phyloP scores from a whole-genome alignment of 2,797 vertebrate genomes.

The Erpetoichthys calabaricus region DNA sequence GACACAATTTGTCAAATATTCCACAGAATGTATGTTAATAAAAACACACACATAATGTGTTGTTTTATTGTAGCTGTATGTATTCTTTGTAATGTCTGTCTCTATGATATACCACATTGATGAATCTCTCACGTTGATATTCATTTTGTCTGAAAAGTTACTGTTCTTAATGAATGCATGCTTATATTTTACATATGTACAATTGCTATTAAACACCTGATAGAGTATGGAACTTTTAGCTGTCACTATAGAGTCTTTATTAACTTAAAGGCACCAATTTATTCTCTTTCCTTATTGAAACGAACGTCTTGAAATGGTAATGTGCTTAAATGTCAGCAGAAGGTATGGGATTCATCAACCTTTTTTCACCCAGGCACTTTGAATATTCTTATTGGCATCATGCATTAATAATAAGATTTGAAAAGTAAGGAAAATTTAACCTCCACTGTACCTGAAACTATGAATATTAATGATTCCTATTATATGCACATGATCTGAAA shows the following conservation, averaged over 20 bases:
- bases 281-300: constrained; percentile 46
- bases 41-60: too few species aligned
- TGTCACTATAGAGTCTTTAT: constrained; percentile 32
- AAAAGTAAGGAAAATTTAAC: constrained; percentile 73
- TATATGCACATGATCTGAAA: constrained; percentile 72
- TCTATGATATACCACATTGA: too few species aligned
- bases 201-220: background rate
- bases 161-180: too few species aligned
- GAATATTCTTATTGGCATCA: constrained; percentile 70
- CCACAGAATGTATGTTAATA: too few species aligned
- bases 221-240: background rate
- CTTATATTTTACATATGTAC: too few species aligned
- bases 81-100: too few species aligned
- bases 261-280: constrained; percentile 41
- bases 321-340: constrained; percentile 72
- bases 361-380: constrained; percentile 59
- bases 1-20: too few species aligned
- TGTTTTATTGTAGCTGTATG: too few species aligned
- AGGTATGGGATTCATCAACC: constrained; percentile 67
- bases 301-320: constrained; percentile 54
- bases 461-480: constrained; percentile 71
- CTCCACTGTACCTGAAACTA: constrained; percentile 65
- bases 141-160: too few species aligned
- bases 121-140: too few species aligned
- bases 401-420: constrained; percentile 70